phyloP scores from a whole-genome alignment of 2,797 vertebrate species.

The Columba guinea region DNA sequence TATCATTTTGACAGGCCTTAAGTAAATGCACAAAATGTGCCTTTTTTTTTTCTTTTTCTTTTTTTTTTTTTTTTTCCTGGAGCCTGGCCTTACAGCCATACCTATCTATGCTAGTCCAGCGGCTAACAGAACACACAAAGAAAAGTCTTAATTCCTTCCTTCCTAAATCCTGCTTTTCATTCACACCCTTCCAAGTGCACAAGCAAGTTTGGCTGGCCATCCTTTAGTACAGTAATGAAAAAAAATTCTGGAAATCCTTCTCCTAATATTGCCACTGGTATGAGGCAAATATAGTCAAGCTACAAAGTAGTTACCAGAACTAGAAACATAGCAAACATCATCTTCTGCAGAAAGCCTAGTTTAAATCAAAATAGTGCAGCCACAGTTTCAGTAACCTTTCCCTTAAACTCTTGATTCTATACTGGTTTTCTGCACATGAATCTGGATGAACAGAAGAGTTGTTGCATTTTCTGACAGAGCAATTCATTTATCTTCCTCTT shows the following conservation, averaged over 20 bases:
- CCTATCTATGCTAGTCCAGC: not conserved
- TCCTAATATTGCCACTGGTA: not conserved
- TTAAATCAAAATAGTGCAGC: not conserved
- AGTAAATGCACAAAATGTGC: not conserved
- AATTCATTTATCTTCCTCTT: not conserved
- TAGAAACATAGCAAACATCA: rapidly evolving
- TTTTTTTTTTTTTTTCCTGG: not conserved
- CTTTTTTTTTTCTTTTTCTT: no score
- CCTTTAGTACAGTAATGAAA: not conserved
- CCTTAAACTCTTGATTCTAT: not conserved
- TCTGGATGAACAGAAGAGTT: not conserved
- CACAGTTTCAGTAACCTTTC: not conserved
- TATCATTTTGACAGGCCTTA: not conserved
- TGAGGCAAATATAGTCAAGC: not conserved
- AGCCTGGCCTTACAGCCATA: not conserved
- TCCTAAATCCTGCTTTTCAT: not conserved
- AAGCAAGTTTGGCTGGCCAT: not conserved
- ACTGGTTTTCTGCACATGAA: not conserved
- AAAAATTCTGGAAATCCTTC: not conserved
- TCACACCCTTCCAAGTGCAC: not conserved
- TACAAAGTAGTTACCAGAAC: not conserved
- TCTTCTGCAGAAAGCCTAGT: not conserved
- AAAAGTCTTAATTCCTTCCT: not conserved
- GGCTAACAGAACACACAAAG: not conserved
- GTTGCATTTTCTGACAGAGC: not conserved